Evolutionary conservation across 2,888 invertebrate species (phyloP).

Genomic region (Entomobrya proxima): DNA sequence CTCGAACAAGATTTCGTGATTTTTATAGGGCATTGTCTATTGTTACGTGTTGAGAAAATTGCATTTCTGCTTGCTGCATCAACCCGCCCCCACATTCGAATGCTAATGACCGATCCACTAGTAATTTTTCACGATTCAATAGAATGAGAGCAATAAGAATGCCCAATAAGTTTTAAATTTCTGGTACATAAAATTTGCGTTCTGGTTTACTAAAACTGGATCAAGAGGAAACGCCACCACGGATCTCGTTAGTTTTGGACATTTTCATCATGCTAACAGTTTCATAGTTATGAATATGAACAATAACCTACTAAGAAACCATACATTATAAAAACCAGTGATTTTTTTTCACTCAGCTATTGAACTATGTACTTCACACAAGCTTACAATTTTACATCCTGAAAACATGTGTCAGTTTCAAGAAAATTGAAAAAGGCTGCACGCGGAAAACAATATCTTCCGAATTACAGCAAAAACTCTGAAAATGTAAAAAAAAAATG

Average conservation of each 20-base stretch:
- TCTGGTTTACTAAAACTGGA: not conserved
- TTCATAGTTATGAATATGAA: no score
- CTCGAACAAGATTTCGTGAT: not conserved
- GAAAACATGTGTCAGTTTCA: no score
- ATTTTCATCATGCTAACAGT: not conserved
- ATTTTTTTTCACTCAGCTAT: no score
- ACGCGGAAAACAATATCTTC: no score
- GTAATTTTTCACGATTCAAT: not conserved
- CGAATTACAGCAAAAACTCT: no score
- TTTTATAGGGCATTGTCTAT: conserved; percentile 9
- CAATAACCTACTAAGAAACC: no score
- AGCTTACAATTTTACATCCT: no score
- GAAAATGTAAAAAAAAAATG: not conserved
- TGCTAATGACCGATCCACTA: conserved; percentile 36
- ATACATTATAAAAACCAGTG: no score
- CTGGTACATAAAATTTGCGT: not conserved
- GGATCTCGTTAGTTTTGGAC: no score
- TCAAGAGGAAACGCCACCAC: not conserved
- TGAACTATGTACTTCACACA: no score
- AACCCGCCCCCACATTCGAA: conserved; percentile 15
- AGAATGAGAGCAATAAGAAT: not conserved
- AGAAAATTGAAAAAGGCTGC: no score
- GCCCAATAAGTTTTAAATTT: not conserved
- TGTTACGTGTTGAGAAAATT: not conserved
- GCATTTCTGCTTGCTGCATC: not conserved